Conservation (phyloP, 2,113 vertebrate species). For the Cyphomyrus discorhynchus region DNA sequence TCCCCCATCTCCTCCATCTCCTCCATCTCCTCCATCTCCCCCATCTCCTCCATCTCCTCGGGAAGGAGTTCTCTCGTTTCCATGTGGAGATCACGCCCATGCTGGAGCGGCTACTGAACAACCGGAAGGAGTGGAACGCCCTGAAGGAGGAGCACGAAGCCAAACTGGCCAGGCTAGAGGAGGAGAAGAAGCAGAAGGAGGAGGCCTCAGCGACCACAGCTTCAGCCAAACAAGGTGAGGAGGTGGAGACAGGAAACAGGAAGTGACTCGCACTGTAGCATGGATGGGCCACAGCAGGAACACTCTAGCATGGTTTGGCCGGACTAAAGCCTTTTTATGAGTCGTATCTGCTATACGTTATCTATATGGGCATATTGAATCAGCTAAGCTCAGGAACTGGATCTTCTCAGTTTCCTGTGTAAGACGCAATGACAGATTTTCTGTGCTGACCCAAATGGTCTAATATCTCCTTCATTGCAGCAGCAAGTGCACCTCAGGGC, state of each 20-base stretch:
- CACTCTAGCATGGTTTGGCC: neutral
- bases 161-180: slow-evolving; percentile 58
- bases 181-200: slow-evolving; percentile 55
- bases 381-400: neutral
- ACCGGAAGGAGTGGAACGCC: slow-evolving; percentile 72
- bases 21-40: neutral
- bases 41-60: neutral
- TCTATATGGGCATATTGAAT: neutral
- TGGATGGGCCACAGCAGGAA: neutral
- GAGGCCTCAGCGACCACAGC: slow-evolving; percentile 28
- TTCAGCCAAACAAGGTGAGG: slow-evolving; percentile 48
- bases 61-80: slow-evolving; percentile 71
- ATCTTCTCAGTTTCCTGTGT: neutral
- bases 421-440: neutral
- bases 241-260: neutral
- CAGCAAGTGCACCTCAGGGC: slow-evolving; percentile 40
- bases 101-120: slow-evolving; percentile 67
- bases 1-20: neutral
- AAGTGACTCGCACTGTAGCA: neutral
- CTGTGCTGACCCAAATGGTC: neutral
- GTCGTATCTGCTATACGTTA: neutral
- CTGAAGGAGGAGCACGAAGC: slow-evolving; percentile 65
- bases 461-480: neutral
- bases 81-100: slow-evolving; percentile 69
- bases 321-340: neutral